A percentile compares a stretch with the other conserved stretches of the same genome.
Conservation (phyloP, 92 coral and sea anemone species). For the Muricea muricata region DNA sequence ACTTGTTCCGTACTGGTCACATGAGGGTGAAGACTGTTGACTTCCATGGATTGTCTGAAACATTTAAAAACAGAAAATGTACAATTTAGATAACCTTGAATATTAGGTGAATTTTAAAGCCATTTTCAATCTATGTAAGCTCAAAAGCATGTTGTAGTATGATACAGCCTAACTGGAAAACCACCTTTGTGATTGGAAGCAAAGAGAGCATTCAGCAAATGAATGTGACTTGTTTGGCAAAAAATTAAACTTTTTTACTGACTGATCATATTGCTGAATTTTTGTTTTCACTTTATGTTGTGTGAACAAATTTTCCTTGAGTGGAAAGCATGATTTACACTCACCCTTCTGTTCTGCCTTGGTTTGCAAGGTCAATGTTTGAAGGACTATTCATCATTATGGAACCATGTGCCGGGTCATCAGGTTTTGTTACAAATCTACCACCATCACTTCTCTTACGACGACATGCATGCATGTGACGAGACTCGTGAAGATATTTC, state of each 20-base stretch:
- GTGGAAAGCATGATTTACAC: neutral
- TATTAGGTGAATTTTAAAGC: neutral
- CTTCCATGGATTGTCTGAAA: neutral
- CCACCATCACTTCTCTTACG: slow-evolving; percentile 97
- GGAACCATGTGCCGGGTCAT: neutral
- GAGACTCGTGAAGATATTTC: slow-evolving; percentile 99
- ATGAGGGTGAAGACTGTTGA: neutral
- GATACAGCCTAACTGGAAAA: too few relatives aligned
- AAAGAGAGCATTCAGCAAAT: too few relatives aligned
- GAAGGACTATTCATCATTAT: neutral
- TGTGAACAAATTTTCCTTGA: too few relatives aligned
- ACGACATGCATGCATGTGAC: slow-evolving; percentile 98
- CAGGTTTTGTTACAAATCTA: slow-evolving; percentile 90
- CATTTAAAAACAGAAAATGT: neutral
- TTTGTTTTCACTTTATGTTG: too few relatives aligned
- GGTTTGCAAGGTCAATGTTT: neutral
- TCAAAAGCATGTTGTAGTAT: too few relatives aligned
- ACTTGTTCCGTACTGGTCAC: slow-evolving; percentile 19
- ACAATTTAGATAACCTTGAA: neutral
- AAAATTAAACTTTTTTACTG: too few relatives aligned
- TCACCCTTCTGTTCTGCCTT: neutral
- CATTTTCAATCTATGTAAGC: too few relatives aligned
- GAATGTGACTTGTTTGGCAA: too few relatives aligned
- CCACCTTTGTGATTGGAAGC: too few relatives aligned
- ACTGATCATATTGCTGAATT: too few relatives aligned